Conservation (phyloP, 2,797 vertebrate species). For the Acomys russatus region DNA sequence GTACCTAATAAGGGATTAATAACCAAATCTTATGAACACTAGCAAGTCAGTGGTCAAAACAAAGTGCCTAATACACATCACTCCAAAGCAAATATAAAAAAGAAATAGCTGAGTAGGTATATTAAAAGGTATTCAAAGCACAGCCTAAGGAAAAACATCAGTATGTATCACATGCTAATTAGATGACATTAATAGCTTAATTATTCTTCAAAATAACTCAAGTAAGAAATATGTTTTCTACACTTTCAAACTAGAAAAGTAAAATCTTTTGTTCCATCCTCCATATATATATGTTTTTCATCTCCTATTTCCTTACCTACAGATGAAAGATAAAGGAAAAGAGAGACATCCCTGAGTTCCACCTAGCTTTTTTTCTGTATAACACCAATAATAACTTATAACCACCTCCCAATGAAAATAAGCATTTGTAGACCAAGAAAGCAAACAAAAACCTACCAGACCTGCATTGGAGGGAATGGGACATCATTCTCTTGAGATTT, state of each 20-base stretch:
- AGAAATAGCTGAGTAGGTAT: neutral
- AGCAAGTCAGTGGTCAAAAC: neutral
- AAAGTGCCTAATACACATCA: neutral
- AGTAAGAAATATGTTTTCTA: neutral
- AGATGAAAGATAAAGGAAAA: too few relatives aligned
- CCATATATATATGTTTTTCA: too few relatives aligned
- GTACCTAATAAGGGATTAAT: neutral
- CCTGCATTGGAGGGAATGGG: too few relatives aligned
- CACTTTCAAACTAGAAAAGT: neutral
- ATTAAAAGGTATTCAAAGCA: neutral
- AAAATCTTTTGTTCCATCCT: neutral
- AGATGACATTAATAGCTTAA: neutral
- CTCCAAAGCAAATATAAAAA: neutral
- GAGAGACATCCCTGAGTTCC: too few relatives aligned
- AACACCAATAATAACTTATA: too few relatives aligned
- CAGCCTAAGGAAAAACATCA: neutral
- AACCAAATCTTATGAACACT: neutral
- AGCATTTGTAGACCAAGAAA: too few relatives aligned
- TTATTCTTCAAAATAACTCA: neutral
- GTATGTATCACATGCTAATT: neutral
- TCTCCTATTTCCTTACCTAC: too few relatives aligned
- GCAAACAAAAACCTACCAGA: too few relatives aligned
- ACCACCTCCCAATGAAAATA: too few relatives aligned
- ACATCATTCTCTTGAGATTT: too few relatives aligned
- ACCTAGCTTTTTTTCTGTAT: too few relatives aligned